Evolutionary conservation across 2,888 invertebrate species (phyloP).

Genomic region (Gnatocerus cornutus): DNA sequence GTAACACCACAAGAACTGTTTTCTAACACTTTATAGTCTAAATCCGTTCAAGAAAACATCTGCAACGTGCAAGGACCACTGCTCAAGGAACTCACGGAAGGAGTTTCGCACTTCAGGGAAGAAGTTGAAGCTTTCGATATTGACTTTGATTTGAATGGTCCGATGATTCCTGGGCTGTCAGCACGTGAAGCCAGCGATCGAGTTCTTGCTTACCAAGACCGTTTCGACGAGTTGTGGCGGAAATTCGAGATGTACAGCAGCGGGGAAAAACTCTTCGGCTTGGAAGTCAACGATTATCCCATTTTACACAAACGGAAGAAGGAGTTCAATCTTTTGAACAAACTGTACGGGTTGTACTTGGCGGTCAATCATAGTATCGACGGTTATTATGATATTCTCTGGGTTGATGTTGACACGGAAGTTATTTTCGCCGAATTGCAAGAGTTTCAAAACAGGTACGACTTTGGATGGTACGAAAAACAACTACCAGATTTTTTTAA

Average conservation of each 20-base stretch:
- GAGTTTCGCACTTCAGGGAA: conserved; percentile 78
- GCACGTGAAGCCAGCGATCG: conserved; percentile 92
- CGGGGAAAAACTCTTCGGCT: conserved; percentile 89
- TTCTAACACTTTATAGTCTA: conserved; percentile 71
- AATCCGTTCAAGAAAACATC: conserved; percentile 80
- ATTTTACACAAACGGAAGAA: conserved; percentile 84
- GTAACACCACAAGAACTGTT: conserved; percentile 67
- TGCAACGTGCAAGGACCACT: conserved; percentile 85
- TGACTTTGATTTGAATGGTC: conserved; percentile 85
- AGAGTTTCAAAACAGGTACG: conserved; percentile 87
- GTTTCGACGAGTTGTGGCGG: conserved; percentile 88
- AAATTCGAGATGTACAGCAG: conserved; percentile 85
- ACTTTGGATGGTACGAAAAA: background rate
- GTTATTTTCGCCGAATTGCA: conserved; percentile 84
- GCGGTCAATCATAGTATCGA: conserved; percentile 90
- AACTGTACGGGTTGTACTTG: conserved; percentile 86
- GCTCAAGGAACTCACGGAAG: conserved; percentile 81
- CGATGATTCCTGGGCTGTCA: conserved; percentile 87
- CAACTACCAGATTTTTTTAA: conserved; percentile 59
- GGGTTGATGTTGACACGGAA: conserved; percentile 89
- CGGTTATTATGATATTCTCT: conserved; percentile 88
- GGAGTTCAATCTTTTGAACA: conserved; percentile 88
- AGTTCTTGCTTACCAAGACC: conserved; percentile 82
- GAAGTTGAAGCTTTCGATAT: conserved; percentile 81
- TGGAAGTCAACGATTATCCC: conserved; percentile 89